Evolutionary conservation across 2,797 vertebrate species (phyloP), one percentile per base, ranked within the genome.

Genomic region (Linurgus olivaceus): DNA sequence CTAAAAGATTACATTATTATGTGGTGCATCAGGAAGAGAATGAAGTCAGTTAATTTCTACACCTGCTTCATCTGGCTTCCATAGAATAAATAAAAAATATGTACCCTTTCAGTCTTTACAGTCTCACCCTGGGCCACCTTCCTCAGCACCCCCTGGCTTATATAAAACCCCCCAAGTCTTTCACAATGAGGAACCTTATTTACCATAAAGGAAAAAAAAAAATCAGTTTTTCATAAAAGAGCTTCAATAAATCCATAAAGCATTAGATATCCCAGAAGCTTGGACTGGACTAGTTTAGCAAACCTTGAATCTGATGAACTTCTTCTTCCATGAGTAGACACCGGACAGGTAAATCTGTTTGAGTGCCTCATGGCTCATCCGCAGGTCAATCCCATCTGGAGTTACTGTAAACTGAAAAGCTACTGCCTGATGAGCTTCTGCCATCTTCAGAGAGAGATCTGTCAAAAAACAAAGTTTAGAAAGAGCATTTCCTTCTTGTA

Each of bases 361-460:
- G 13, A 99, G 98, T 9, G 99, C 99, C 95, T 99, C 99, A 23
- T 99, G 99, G 97, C 99, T 99, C 96, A 99, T 98, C 25, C 98
- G 98, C 23, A 99, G 97, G 97, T 99, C 99, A 31, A 99, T 99
- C 38, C 99, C 99, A 93, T 99, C 99, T 0, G 99, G 99, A 45
- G 98, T 98, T 96, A 99, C 99, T 0, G 99, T 99, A 96, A 99
- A 99, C 95, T 99, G 99, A 94, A 99, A 99, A 92, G 99, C 99
- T 94, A 99, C 99, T 5, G 99, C 99, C 97, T 99, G 99, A 93
- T 99, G 99, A 42, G 99, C 99, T 98, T 99, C 99, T 90, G 99
- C 99, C 99, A 99, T 99, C 91, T 89, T 96, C 16, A 66, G 48
- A 12, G 47, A 33, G 40, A 92, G 63, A 78, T 91, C 97, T 97